Evolutionary conservation across 2,888 invertebrate genomes (phyloP), one percentile per base, ranked within the genome.

Genomic region (Drosophila pseudotakahashii): DNA sequence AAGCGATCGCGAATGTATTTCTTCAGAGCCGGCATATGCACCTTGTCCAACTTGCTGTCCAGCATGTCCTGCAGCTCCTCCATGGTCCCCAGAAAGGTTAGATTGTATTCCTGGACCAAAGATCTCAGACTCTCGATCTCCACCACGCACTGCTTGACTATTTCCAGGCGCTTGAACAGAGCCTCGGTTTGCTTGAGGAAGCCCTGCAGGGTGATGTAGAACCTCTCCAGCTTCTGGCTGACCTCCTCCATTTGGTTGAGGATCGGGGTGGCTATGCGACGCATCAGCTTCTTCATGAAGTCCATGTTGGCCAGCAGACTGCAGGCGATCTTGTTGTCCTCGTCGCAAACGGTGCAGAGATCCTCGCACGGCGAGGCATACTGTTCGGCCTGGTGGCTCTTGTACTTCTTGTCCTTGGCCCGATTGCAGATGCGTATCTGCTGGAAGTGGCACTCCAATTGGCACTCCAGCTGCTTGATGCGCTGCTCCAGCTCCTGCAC

Each of bases 21-120:
- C 66, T 92, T 92, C 3, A 92, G 61, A 0, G 90, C 81, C 26
- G 91, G 91, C 66, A 92, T 87, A 44, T 91, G 89, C 0, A 89
- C 76, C 58, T 92, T 92, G 53, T 92, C 90, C 67, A 92, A 53
- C 62, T 92, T 92, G 4, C 88, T 76, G 52, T 92, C 92, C 16
- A 92, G 70, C 89, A 92, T 92, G 2, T 92, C 91, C 80, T 92
- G 92, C 47, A 92, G 75, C 63, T 92, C 92, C 73, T 89, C 89
- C 89, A 92, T 90, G 50, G 90, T 85, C 16, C 69, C 68, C 0
- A 91, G 30, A 30, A 92, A 91, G 1, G 81, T 79, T 0, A 63
- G 16, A 16, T 88, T 78, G 36, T 90, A 79, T 1, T 80, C 73
- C 2, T 78, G 59, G 2, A 89, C 54, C 4, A 79, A 42, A 0